Evolutionary conservation across 1,140 invertebrate genomes (phyloP).

Genomic region (Monochamus saltuarius): DNA sequence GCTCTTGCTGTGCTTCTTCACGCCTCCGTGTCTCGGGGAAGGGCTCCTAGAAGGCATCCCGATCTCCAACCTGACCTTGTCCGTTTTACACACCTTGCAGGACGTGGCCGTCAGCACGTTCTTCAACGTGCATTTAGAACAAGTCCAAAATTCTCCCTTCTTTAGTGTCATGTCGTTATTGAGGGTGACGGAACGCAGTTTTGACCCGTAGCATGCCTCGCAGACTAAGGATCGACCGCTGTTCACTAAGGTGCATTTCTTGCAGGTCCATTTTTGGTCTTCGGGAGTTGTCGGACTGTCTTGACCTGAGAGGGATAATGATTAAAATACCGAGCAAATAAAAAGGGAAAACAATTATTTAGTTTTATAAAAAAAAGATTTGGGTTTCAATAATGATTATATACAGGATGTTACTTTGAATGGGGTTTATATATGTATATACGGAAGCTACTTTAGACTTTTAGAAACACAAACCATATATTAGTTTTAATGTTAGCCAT

Average conservation of each 20-base stretch:
- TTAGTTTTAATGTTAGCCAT: no score
- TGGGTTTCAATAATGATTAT: no score
- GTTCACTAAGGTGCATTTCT: slow-evolving; percentile 85
- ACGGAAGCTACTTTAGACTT: no score
- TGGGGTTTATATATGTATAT: no score
- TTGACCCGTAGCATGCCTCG: slow-evolving; percentile 80
- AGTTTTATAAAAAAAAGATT: no score
- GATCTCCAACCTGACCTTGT: slow-evolving; percentile 34
- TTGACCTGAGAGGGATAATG: slow-evolving; percentile 1
- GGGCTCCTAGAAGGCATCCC: slow-evolving; percentile 48
- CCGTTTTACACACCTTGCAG: slow-evolving; percentile 75
- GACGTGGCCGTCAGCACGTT: slow-evolving; percentile 70
- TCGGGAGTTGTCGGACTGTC: slow-evolving; percentile 27
- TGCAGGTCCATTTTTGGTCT: slow-evolving; percentile 77
- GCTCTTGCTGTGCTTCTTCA: not conserved
- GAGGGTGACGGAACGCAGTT: slow-evolving; percentile 66
- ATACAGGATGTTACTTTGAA: no score
- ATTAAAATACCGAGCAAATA: no score
- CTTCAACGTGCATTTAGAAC: slow-evolving; percentile 76
- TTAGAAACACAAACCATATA: no score
- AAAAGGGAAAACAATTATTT: no score
- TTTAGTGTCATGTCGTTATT: slow-evolving; percentile 68
- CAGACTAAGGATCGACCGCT: slow-evolving; percentile 67
- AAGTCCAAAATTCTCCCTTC: slow-evolving; percentile 78
- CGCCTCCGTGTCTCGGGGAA: slow-evolving; percentile 48